Conservation (phyloP, 2,888 invertebrate genomes). For the Idaea straminata region DNA sequence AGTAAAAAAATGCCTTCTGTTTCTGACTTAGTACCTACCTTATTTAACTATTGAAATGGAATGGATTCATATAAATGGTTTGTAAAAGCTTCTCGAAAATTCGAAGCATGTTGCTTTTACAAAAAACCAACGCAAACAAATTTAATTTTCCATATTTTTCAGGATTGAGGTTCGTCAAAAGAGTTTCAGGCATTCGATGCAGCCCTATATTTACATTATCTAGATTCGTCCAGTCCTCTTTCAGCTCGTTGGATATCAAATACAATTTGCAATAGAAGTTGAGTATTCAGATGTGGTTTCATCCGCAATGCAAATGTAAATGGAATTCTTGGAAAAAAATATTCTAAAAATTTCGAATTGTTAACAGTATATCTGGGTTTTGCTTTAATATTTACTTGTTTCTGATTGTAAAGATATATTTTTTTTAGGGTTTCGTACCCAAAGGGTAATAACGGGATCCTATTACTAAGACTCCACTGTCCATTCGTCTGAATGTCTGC, state of each 20-base stretch:
- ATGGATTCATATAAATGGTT: background rate
- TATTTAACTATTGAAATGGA: background rate
- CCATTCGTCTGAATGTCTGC: too few species aligned
- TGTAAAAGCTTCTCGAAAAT: background rate
- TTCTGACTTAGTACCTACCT: too few species aligned
- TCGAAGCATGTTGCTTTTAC: background rate
- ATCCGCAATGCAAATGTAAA: constrained; percentile 17
- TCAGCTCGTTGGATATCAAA: constrained; percentile 70
- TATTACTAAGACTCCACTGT: too few species aligned
- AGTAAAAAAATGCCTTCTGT: too few species aligned
- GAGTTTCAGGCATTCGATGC: constrained; percentile 42
- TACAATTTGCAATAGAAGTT: constrained; percentile 68
- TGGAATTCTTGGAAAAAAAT: constrained; percentile 13
- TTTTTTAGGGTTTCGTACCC: too few species aligned
- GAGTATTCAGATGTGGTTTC: constrained; percentile 30
- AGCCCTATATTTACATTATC: constrained; percentile 64
- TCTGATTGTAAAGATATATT: background rate
- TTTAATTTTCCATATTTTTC: constrained; percentile 37
- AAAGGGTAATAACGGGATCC: too few species aligned
- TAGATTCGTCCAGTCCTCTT: constrained; percentile 63
- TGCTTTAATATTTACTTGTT: background rate
- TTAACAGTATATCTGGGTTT: background rate
- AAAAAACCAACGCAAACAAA: background rate
- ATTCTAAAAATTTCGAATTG: constrained; percentile 11
- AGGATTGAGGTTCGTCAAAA: constrained; percentile 45